Evolutionary conservation across 2,888 invertebrate genomes (phyloP), one percentile per base, ranked within the genome.

Genomic region (Apeira syringaria): DNA sequence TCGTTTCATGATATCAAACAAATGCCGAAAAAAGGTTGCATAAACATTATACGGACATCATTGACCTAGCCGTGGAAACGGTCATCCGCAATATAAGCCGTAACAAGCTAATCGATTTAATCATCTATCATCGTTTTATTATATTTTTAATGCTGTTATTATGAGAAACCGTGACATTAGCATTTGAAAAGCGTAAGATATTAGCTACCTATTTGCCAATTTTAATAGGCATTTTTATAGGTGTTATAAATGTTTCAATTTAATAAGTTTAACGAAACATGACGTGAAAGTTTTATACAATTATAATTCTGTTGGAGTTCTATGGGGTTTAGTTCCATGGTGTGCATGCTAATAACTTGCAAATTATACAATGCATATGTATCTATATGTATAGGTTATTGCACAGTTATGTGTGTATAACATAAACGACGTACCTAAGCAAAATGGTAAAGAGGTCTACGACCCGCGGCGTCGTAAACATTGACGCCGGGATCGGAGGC

Each of bases 391-490:
- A 58, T 61, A 59, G 59, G 59, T 58, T 50, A 47, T 52, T 62
- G 61, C 53, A 70, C 66, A 63, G 64, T 68, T 68, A 73, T 50
- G 53, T 61, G 60, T 60, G 60, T 60, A 30, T 66, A 62, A 67
- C 57, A 66, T 59, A 65, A 61, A 61, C 53, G 47, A 58, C 54
- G 47, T 15, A 58, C 59, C 53, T 52, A 47, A 48, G 57, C 61
- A 51, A 63, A 68, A 71, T 71, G 64, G 61, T 67, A 74, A 66
- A 59, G 57, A 65, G 78, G 74, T 76, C 76, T 69, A 56, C 63
- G 71, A 74, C 73, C 74, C 54, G 62, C 45, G 37, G 61, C 50
- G 50, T 59, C 47, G 49, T 61, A 59, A 63, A 64, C 64, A 61
- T 55, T 66, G 61, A 62, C 64, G 57, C 56, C 56, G 57, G 59